Evolutionary conservation across 2,113 vertebrate genomes (phyloP), one percentile per base, ranked within the genome.

Genomic region (Protobothrops flavoviridis): DNA sequence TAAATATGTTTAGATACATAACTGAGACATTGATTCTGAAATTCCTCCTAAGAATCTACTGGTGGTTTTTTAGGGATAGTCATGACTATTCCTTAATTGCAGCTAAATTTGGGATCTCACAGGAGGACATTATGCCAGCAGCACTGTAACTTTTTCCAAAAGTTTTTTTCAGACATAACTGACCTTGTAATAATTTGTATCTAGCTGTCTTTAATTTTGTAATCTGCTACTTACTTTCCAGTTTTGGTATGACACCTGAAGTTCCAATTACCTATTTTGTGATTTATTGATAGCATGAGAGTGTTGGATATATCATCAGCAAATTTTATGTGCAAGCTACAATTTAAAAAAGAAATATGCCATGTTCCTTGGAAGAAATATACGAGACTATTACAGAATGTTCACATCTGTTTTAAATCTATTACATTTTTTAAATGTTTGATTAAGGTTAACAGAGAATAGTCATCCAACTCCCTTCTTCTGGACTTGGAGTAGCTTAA

Each of bases 401-500:
- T 91, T 64, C 91, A 1, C 15, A 55, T 10, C 43, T 69, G 8
- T 92, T 91, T 53, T 91, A 86, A 90, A 94, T 39, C 55, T 48
- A 2, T 55, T 56, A 33, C 89, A 33, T 48, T 89, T 89, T 91
- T 88, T 33, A n/a, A 17, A 43, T 85, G 33, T 61, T 87, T 91
- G 26, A 91, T 91, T 91, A 26, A 87, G 87, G 89, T 87, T 45
- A 59, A 92, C 93, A 56, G 48, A 87, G 89, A 92, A 2, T 57
- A 53, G 11, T 2, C 91, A 91, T 93, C 57, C 85, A 91, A 43
- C 3, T 87, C 8, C 23, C 24, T 0, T 33, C 11, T 0, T 11
- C 59, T 53, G 48, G 23, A 3, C 81, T 92, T 23, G 29, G 92
- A 93, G 4, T 0, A 0, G 89, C 93, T 91, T 21, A 85, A 12